Evolutionary conservation across 2,888 invertebrate genomes (phyloP).

Genomic region (Theodoxus fluviatilis): DNA sequence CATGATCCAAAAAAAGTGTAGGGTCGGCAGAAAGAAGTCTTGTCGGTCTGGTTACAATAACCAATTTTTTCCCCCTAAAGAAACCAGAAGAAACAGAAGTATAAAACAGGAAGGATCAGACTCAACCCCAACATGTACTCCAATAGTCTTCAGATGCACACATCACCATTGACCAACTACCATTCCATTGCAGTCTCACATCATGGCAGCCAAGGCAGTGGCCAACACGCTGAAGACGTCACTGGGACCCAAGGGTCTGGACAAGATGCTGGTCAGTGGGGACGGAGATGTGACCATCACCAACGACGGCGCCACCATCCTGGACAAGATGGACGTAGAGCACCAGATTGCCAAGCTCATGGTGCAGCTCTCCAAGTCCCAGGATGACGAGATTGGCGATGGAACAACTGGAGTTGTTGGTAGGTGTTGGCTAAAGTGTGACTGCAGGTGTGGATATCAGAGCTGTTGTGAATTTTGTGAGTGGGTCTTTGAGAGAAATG

Average conservation of each 20-base stretch:
- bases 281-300: slow-evolving; percentile 98
- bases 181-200: slow-evolving; percentile 85
- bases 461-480: too few species aligned
- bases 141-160: background rate
- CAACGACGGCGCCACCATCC: slow-evolving; percentile 99
- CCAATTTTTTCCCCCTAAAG: too few species aligned
- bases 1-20: too few species aligned
- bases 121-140: background rate
- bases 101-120: too few species aligned
- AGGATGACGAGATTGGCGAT: slow-evolving; percentile 99
- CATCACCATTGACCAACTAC: background rate
- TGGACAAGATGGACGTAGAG: slow-evolving; percentile 98
- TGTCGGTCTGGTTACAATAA: too few species aligned
- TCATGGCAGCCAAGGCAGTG: slow-evolving; percentile 93
- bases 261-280: slow-evolving; percentile 95
- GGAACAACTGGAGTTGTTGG: slow-evolving; percentile 98
- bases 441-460: too few species aligned
- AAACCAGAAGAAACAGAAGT: too few species aligned
- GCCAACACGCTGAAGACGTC: slow-evolving; percentile 89
- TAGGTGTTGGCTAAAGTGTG: too few species aligned
- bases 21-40: too few species aligned
- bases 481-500: too few species aligned
- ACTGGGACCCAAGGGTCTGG: slow-evolving; percentile 92
- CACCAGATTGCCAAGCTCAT: slow-evolving; percentile 97
- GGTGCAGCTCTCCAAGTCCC: slow-evolving; percentile 97